Conservation (phyloP, 2,113 vertebrate species). For the Axis porcinus region DNA sequence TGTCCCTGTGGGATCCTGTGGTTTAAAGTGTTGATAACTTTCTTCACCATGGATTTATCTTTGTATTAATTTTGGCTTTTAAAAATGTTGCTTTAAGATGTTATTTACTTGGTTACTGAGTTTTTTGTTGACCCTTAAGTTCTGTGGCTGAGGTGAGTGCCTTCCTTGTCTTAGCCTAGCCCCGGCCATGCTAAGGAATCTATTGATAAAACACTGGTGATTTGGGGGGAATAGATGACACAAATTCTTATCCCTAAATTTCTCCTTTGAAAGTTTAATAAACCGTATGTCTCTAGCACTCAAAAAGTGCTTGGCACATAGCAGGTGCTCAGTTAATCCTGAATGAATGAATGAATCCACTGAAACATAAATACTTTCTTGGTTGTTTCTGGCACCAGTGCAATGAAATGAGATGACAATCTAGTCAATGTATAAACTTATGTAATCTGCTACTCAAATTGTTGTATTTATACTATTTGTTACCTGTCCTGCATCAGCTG, state of each 20-base stretch:
- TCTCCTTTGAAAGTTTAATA: background rate
- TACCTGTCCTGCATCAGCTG: background rate
- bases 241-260: background rate
- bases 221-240: background rate
- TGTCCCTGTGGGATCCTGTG: background rate
- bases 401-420: background rate
- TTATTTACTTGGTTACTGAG: background rate
- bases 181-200: background rate
- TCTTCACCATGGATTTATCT: background rate
- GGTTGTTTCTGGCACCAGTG: background rate
- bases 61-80: background rate
- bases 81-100: background rate
- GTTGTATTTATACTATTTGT: background rate
- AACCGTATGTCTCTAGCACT: background rate
- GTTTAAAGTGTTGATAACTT: background rate
- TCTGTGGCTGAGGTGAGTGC: accelerated
- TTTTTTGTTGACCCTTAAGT: background rate
- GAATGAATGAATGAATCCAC: background rate
- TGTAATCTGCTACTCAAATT: background rate
- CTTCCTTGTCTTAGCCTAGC: background rate
- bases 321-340: background rate
- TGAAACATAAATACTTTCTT: background rate
- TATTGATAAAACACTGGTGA: background rate
- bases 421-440: background rate
- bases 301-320: background rate